Base-by-base conservation (phyloP, 2,113 vertebrate genomes). In the Rhynchomys soricoides region DNA sequence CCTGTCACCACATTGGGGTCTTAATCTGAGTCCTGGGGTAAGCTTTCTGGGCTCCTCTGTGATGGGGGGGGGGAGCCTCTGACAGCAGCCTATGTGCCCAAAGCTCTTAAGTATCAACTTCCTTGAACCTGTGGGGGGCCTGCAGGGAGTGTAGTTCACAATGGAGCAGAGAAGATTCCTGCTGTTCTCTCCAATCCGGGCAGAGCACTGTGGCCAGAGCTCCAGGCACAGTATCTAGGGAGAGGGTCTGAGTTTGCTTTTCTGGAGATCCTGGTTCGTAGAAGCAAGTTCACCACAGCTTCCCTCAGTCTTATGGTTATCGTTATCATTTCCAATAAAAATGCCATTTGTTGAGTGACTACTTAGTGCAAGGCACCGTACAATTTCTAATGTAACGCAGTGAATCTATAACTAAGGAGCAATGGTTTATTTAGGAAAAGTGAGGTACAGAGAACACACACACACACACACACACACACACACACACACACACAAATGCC, bases 351-450 rank as follows among this genome's bases (percentile, higher is more conserved):
- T 40, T 37, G n/a, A 55, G 37, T 37, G 50, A 13, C 45, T 34
- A 57, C 83, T 71, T 17, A 75, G 86, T 85, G 26, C n/a, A n/a
- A 37, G 62, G 22, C 24, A 26, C 55, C 3, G 5, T 55, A 17
- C 21, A 43, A 16, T 13, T 64, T 81, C 55, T 62, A 43, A n/a
- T 59, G 91, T 37, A 70, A n/a, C 22, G 31, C 10, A 26, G 11
- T 0, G 48, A 34, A 4, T 81, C 66, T 52, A 11, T n/a, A 34
- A 55, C 55, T 34, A 52, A 43, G 19, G 19, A 68, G 1, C 15
- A 3, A 73, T 90, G 86, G 75, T 62, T 83, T 83, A 62, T 64
- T 85, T 85, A 45, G 34, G 68, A 83, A 94, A 91, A 93, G 7
- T 37, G 62, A 97, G 59, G 70, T 66, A 43, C 55, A 73, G 26